Percentiles rank a stretch among this genome's conserved stretches.
Evolutionary conservation across 2,888 invertebrate genomes (phyloP).

Genomic region (Mythimna albipuncta): DNA sequence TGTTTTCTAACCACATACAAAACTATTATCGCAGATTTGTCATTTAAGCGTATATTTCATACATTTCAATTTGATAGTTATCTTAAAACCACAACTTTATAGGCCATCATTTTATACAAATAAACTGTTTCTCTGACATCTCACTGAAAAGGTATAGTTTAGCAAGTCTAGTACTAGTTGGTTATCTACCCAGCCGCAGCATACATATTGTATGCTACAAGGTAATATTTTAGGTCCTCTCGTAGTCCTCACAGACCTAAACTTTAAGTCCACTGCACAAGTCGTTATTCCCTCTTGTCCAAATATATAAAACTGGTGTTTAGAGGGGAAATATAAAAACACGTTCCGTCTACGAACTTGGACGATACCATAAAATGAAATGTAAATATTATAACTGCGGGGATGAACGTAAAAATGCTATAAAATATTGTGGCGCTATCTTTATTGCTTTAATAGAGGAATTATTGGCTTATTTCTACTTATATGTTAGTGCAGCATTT

Average conservation of each 20-base stretch:
- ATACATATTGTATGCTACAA: constrained; percentile 20
- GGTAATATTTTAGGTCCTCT: constrained; percentile 33
- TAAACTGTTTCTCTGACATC: background rate
- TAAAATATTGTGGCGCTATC: constrained; percentile 76
- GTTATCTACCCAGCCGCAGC: background rate
- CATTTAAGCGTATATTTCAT: too few relatives aligned
- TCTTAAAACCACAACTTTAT: background rate
- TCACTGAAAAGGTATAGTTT: background rate
- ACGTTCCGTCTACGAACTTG: constrained; percentile 49
- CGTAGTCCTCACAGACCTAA: constrained; percentile 25
- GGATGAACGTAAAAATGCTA: constrained; percentile 74
- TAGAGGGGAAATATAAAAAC: constrained; percentile 60
- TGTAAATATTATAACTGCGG: constrained; percentile 76
- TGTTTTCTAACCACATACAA: too few relatives aligned
- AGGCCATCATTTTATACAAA: background rate
- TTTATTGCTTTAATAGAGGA: constrained; percentile 74
- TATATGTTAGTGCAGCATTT: constrained; percentile 49
- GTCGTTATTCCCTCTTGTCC: constrained; percentile 39
- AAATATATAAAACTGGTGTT: constrained; percentile 52
- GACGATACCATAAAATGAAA: constrained; percentile 72
- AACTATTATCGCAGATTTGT: too few relatives aligned
- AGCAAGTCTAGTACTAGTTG: background rate
- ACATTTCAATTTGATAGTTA: background rate
- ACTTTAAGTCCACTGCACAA: constrained; percentile 20
- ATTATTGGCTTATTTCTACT: constrained; percentile 68